These are phyloP conservation scores for Tachystola acroxantha DNA, from an alignment of 2,888 invertebrate genomes.

Conservation along the genomic window DNA sequence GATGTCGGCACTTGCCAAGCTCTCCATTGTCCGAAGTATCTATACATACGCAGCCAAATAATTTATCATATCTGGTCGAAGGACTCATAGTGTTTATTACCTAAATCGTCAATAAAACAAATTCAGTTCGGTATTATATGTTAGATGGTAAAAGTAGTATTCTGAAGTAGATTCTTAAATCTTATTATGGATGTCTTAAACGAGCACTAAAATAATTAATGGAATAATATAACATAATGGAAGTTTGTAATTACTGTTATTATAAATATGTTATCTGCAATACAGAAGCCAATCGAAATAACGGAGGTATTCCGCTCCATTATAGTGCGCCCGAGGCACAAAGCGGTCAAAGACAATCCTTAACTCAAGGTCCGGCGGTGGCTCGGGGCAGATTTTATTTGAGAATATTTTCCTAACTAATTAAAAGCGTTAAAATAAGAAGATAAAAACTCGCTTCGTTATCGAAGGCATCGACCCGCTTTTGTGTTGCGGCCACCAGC, in stretches of 20 bases:
- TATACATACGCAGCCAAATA: too few relatives aligned
- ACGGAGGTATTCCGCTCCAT: constrained; percentile 51
- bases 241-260: constrained; percentile 55
- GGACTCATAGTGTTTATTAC: too few relatives aligned
- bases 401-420: constrained; percentile 78
- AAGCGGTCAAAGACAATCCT: constrained; percentile 62
- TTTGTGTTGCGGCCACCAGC: constrained; percentile 69
- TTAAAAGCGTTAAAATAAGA: constrained; percentile 77
- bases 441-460: constrained; percentile 71
- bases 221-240: constrained; percentile 40
- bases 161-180: too few relatives aligned
- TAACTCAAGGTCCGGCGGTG: constrained; percentile 43
- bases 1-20: too few relatives aligned
- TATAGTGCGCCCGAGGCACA: constrained; percentile 53
- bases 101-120: too few relatives aligned
- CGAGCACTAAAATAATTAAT: constrained; percentile 41
- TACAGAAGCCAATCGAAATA: constrained; percentile 64
- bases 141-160: too few relatives aligned
- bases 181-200: too few relatives aligned
- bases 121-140: too few relatives aligned
- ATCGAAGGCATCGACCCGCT: constrained; percentile 75
- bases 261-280: constrained; percentile 52
- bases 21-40: too few relatives aligned
- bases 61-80: too few relatives aligned
- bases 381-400: constrained; percentile 68